These are phyloP conservation scores for Cheumatopsyche charites DNA, from an alignment of 1,140 invertebrate genomes.

Conservation along the genomic window DNA sequence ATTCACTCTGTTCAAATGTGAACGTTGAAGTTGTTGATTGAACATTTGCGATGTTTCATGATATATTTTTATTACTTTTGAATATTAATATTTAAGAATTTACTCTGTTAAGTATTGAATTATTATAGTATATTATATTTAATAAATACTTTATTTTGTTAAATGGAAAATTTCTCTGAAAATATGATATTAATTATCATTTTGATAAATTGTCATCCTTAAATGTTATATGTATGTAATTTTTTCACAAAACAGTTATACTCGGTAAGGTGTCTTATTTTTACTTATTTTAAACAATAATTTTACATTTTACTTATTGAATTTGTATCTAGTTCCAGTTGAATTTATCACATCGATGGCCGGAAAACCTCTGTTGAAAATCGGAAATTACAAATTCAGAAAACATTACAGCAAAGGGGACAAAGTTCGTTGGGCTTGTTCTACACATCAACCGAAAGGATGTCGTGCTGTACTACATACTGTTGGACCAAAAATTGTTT, in stretches of 20 bases:
- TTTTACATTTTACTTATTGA: not conserved
- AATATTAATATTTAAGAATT: not conserved
- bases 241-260: too few species aligned
- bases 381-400: constrained; percentile 11
- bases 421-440: constrained; percentile 55
- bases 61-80: constrained; percentile 12
- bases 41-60: not conserved
- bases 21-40: not conserved
- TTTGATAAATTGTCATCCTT: too few species aligned
- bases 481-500: constrained; percentile 42
- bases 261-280: too few species aligned
- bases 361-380: constrained; percentile 18
- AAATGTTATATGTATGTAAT: too few species aligned
- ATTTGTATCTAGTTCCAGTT: not conserved
- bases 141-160: too few species aligned
- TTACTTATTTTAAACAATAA: too few species aligned
- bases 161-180: too few species aligned
- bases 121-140: too few species aligned
- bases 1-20: too few species aligned
- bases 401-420: constrained; percentile 19
- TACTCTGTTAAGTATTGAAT: not conserved
- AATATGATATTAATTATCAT: not conserved
- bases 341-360: not conserved
- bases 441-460: constrained; percentile 54
- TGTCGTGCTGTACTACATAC: constrained; percentile 53